Evolutionary conservation across 2,113 vertebrate species (phyloP).

Genomic region (Toxotes chatareus): DNA sequence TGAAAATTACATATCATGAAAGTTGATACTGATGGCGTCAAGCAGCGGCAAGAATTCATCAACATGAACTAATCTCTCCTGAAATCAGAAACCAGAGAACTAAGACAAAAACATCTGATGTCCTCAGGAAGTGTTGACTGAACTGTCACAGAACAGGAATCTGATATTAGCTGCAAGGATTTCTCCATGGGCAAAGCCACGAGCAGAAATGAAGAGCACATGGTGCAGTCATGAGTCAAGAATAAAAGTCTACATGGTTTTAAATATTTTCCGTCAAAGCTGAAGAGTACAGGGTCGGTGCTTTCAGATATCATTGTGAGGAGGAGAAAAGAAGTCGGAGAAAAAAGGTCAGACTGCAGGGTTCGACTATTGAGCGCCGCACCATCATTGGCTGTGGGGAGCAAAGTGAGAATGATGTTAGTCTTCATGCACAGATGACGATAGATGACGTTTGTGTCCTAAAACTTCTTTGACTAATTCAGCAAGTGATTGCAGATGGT

Average conservation of each 20-base stretch:
- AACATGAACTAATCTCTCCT: background rate
- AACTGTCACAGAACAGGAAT: slow-evolving; percentile 6
- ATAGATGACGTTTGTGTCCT: too few species aligned
- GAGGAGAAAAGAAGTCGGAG: slow-evolving; percentile 7
- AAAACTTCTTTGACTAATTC: too few species aligned
- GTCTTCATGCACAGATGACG: background rate
- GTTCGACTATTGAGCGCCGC: background rate
- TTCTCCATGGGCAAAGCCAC: background rate
- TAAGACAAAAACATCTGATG: slow-evolving; percentile 9
- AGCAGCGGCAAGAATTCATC: background rate
- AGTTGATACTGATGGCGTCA: background rate
- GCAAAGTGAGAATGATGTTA: background rate
- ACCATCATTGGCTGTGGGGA: background rate
- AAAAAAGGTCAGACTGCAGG: background rate
- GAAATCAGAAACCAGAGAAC: background rate
- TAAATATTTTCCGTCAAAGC: background rate
- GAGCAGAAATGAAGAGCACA: background rate
- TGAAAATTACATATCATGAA: background rate
- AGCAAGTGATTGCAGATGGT: too few species aligned
- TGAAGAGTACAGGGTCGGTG: background rate
- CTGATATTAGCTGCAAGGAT: background rate
- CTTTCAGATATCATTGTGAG: slow-evolving; percentile 2
- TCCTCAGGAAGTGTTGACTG: background rate
- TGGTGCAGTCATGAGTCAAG: background rate
- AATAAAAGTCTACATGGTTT: background rate